phyloP scores from a whole-genome alignment of 2,113 vertebrate species.

The Stictonetta naevosa region DNA sequence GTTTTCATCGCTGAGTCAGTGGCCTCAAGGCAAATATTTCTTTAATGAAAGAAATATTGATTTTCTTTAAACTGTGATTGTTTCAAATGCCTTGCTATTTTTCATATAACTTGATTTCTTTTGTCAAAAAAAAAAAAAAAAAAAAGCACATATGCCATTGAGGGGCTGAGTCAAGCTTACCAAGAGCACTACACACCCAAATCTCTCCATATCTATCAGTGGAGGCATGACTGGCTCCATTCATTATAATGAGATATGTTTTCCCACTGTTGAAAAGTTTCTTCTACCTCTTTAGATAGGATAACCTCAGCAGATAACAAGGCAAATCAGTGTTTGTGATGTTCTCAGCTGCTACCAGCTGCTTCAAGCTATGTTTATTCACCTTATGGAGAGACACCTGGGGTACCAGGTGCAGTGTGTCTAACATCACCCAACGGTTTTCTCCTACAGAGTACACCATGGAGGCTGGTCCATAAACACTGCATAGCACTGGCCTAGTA shows the following conservation, averaged over 20 bases:
- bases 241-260: not conserved
- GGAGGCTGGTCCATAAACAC: not conserved
- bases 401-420: not conserved
- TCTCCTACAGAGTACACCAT: not conserved
- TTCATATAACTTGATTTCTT: not conserved
- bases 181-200: not conserved
- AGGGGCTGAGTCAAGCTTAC: not conserved
- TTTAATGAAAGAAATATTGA: not conserved
- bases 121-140: not conserved
- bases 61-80: not conserved
- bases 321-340: not conserved
- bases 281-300: not conserved
- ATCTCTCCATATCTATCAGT: not conserved
- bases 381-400: not conserved
- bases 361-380: not conserved
- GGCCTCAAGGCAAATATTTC: not conserved
- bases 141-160: not conserved
- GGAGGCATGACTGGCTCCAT: not conserved
- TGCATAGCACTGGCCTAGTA: too few relatives aligned
- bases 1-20: not conserved
- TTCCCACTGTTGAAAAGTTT: not conserved
- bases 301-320: not conserved
- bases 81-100: not conserved
- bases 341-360: not conserved
- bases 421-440: not conserved